A percentile compares a stretch with the other conserved stretches of the same genome.
These are phyloP conservation scores for Oligia latruncula DNA, from an alignment of 2,888 invertebrate species.

Conservation along the genomic window DNA sequence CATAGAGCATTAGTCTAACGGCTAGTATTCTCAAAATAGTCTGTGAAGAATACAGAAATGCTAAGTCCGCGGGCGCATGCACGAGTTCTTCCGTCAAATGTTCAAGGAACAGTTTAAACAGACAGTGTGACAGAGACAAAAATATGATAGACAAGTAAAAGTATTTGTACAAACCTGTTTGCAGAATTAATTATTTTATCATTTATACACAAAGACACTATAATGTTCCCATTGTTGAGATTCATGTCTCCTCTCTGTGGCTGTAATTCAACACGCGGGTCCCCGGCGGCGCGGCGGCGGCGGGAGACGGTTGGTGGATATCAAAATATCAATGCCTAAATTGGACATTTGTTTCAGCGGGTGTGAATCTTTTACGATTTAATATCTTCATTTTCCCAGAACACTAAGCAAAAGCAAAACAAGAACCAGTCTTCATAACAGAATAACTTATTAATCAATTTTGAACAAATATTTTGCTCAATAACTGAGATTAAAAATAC, in stretches of 20 bases:
- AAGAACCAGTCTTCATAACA: background rate
- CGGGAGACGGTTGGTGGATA: background rate
- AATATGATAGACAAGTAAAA: background rate
- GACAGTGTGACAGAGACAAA: too few species aligned
- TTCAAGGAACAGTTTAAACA: background rate
- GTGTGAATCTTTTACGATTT: background rate
- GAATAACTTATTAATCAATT: conserved; percentile 2
- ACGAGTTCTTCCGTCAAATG: background rate
- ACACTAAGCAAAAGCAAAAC: background rate
- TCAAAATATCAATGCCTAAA: too few species aligned
- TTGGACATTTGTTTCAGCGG: too few species aligned
- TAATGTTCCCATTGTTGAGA: background rate
- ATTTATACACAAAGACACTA: too few species aligned
- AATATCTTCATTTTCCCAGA: background rate
- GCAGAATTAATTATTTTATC: conserved; percentile 16
- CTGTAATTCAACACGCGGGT: too few species aligned
- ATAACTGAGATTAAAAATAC: too few species aligned
- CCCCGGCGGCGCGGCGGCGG: too few species aligned
- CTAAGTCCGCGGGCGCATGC: background rate
- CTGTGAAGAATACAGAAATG: conserved; percentile 16
- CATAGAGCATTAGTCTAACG: conserved; percentile 21
- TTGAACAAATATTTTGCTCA: too few species aligned
- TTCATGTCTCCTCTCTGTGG: too few species aligned
- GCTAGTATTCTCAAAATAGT: conserved; percentile 38
- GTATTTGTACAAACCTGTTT: background rate